phyloP scores from a whole-genome alignment of 2,888 invertebrate species.

The Deilephila porcellus region DNA sequence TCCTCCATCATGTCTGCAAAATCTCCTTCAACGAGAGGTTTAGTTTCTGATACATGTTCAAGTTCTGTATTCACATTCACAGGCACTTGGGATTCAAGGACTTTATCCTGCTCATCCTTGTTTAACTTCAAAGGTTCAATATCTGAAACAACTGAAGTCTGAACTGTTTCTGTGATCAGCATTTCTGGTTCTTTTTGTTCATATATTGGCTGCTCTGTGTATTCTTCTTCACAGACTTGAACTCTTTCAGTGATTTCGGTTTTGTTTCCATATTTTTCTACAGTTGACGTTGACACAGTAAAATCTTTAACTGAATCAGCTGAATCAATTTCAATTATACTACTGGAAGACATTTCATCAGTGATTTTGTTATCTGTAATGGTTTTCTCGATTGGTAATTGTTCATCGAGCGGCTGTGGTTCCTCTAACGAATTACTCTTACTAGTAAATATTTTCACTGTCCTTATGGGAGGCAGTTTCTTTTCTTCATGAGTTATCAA shows the following conservation, averaged over 20 bases:
- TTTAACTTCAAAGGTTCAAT: background rate
- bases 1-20: slow-evolving; percentile 72
- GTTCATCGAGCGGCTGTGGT: slow-evolving; percentile 45
- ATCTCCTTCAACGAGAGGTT: slow-evolving; percentile 41
- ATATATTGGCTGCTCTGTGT: background rate
- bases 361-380: slow-evolving; percentile 56
- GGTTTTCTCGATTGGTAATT: slow-evolving; percentile 35
- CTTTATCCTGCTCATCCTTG: background rate
- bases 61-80: too few species aligned
- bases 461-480: slow-evolving; percentile 86
- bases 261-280: background rate
- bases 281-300: background rate
- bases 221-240: background rate
- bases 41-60: background rate
- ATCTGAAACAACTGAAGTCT: background rate
- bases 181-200: background rate
- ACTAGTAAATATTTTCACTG: slow-evolving; percentile 83
- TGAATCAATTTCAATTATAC: slow-evolving; percentile 18
- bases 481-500: slow-evolving; percentile 90
- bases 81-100: background rate
- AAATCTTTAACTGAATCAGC: slow-evolving; percentile 13
- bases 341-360: slow-evolving; percentile 56
- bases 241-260: background rate
- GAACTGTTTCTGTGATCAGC: background rate
- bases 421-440: slow-evolving; percentile 84